A percentile compares a stretch with the other conserved stretches of the same genome.
Evolutionary conservation across 2,888 invertebrate species (phyloP).

Genomic region (Plemyria rubiginata): DNA sequence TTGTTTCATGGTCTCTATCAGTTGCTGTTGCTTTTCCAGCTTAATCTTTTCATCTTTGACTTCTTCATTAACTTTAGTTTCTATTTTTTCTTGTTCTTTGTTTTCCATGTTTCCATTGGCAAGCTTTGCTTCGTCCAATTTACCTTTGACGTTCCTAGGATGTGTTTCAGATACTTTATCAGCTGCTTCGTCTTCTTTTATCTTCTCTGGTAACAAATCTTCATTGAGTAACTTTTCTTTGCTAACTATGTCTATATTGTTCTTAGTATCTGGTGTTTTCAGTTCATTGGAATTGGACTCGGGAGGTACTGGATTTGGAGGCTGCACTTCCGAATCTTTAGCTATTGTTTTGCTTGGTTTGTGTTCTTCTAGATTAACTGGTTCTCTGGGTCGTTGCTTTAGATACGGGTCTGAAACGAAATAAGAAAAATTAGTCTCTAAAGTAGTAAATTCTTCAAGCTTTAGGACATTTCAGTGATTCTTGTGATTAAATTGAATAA

Average conservation of each 20-base stretch:
- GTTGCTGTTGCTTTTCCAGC: slow-evolving; percentile 71
- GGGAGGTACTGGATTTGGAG: slow-evolving; percentile 78
- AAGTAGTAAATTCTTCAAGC: no score
- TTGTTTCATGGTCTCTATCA: slow-evolving; percentile 87
- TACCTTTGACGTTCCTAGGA: slow-evolving; percentile 65
- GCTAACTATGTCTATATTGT: slow-evolving; percentile 39
- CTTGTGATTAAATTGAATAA: no score
- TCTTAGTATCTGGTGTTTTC: slow-evolving; percentile 51
- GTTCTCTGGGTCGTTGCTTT: slow-evolving; percentile 50
- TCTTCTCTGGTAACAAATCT: slow-evolving; percentile 37
- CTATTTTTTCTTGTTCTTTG: slow-evolving; percentile 49
- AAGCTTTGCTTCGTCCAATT: slow-evolving; percentile 51
- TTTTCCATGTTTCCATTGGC: slow-evolving; percentile 52
- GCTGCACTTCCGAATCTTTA: slow-evolving; percentile 75
- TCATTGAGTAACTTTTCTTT: slow-evolving; percentile 35
- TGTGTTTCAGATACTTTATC: slow-evolving; percentile 64
- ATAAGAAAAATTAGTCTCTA: neutral
- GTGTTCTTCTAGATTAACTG: slow-evolving; percentile 40
- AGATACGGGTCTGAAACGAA: slow-evolving; percentile 52
- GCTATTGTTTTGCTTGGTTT: slow-evolving; percentile 48
- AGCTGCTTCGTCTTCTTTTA: slow-evolving; percentile 48
- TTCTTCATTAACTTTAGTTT: slow-evolving; percentile 47
- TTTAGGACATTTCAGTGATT: no score
- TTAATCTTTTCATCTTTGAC: slow-evolving; percentile 53
- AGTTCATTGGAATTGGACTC: slow-evolving; percentile 70